These are phyloP conservation scores for Geophilus truncorum DNA, from an alignment of 2,888 invertebrate genomes.

Conservation along the genomic window DNA sequence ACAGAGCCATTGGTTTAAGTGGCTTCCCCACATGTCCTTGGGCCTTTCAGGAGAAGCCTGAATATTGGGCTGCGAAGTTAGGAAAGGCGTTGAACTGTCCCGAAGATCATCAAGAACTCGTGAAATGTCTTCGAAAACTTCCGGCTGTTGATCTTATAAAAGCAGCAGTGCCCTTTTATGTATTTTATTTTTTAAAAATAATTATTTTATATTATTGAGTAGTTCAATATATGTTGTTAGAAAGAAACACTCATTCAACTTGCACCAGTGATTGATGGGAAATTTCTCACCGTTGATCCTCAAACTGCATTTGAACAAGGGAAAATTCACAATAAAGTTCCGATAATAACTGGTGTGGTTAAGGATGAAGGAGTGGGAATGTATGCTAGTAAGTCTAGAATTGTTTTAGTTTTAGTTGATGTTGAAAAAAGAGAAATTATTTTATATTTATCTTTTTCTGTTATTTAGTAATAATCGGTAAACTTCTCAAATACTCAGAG, in stretches of 20 bases:
- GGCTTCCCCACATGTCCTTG: background rate
- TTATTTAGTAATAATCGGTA: background rate
- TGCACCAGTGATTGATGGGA: background rate
- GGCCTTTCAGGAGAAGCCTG: background rate
- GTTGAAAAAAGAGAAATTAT: too few relatives aligned
- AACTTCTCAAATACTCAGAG: background rate
- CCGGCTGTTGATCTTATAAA: background rate
- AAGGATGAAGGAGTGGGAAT: background rate
- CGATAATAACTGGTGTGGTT: background rate
- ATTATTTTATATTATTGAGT: background rate
- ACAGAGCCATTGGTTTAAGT: background rate
- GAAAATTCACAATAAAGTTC: background rate
- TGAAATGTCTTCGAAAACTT: background rate
- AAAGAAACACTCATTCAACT: background rate
- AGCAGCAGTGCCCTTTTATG: background rate
- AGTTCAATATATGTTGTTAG: background rate
- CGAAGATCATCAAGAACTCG: background rate
- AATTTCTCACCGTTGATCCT: background rate
- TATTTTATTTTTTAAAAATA: background rate
- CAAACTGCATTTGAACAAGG: background rate
- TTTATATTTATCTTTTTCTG: too few relatives aligned
- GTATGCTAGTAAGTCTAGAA: background rate
- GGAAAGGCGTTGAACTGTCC: background rate
- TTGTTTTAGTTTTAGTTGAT: too few relatives aligned
- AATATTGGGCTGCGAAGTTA: background rate